phyloP scores from a whole-genome alignment of 1,140 invertebrate genomes.

The Dolichoris vasculosae region DNA sequence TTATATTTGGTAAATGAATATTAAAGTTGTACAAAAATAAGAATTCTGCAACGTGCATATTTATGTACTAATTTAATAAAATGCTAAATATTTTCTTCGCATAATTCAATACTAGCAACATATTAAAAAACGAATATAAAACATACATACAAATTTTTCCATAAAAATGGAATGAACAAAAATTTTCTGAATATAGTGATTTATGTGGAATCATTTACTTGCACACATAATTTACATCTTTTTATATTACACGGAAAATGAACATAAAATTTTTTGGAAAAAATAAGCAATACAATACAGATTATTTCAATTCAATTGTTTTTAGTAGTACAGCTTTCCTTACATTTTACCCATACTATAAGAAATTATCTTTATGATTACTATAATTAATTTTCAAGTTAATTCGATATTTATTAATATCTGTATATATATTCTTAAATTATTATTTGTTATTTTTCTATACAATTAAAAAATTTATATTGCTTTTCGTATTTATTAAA shows the following conservation, averaged over 20 bases:
- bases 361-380: no score
- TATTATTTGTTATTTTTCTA: background rate
- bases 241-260: background rate
- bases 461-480: background rate
- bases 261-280: no score
- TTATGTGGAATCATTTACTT: conserved; percentile 7
- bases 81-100: background rate
- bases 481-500: background rate
- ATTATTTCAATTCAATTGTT: no score
- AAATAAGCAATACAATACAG: no score
- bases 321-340: no score
- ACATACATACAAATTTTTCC: conserved; percentile 35
- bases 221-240: background rate
- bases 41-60: background rate
- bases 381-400: no score
- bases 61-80: background rate
- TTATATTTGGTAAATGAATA: conserved; percentile 6
- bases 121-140: conserved; percentile 64
- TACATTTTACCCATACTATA: no score
- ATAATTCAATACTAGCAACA: conserved; percentile 45
- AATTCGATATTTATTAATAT: no score
- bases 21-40: conserved; percentile 27
- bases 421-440: background rate
- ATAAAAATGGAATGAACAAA: conserved; percentile 43
- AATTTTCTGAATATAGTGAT: conserved; percentile 4